Evolutionary conservation across 2,888 invertebrate species (phyloP), one percentile per base, ranked within the genome.

Genomic region (Acleris laterana): DNA sequence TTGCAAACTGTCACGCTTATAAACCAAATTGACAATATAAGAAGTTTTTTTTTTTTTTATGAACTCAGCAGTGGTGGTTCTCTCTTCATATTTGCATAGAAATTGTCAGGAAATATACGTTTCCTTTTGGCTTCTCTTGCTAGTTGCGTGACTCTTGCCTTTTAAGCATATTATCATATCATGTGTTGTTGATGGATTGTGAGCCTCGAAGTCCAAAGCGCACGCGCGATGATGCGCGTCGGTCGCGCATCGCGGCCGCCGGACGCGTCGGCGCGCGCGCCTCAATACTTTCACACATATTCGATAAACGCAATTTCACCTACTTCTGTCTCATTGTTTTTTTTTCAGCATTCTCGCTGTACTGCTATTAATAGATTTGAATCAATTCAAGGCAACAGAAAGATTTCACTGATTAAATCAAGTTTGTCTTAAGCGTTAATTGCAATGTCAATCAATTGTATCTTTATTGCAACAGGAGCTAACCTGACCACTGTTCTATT

Each of bases 201-300:
- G 51, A 48, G 61, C 52, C 61, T 51, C 50, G 53, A 64, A 67
- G 68, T 71, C 68, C 64, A 72, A 74, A 73, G 75, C 72, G 75
- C 75, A 75, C 69, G 77, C 70, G 80, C 83, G 74, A 81, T 85
- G 79, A 74, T 72, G 82, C 82, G 82, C 77, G 76, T 74, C 85
- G 79, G 87, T 84, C 78, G 74, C 87, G 88, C 89, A 78, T 79
- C 77, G 77, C 71, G 70, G 75, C 76, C 78, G 72, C 73, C 78
- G 79, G 77, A 77, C 80, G 75, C 74, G 68, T 76, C 68, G 69
- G 74, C 78, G 77, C 78, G 78, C 79, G 78, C 79, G 75, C 81
- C 76, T 77, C 70, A 80, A 75, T 84, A 87, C 89, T 89, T 90
- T 90, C 89, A 87, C 88, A 84, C 88, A 82, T 80, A 80, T 77